Conservation (phyloP, 2,113 vertebrate species). For the Corythoichthys intestinalis region DNA sequence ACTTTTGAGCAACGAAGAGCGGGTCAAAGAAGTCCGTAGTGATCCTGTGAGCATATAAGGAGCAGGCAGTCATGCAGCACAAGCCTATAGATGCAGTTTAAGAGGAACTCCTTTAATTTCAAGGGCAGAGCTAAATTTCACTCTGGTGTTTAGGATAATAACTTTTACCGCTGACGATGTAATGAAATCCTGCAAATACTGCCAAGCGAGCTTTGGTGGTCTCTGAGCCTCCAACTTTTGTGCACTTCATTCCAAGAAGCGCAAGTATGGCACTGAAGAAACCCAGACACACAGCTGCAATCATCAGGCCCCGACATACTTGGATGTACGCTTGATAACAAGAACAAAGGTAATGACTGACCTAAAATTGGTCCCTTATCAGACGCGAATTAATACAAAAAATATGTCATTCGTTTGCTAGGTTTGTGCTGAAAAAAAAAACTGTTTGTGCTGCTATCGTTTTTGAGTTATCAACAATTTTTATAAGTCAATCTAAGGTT, state of each 20-base stretch:
- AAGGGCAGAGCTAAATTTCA: not conserved
- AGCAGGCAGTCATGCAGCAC: conserved; percentile 88
- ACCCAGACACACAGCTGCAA: conserved; percentile 85
- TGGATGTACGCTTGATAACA: conserved; percentile 85
- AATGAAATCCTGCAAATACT: conserved; percentile 82
- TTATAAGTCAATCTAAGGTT: no score
- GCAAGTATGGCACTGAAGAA: conserved; percentile 85
- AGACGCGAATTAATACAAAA: no score
- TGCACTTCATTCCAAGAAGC: conserved; percentile 95
- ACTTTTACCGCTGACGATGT: conserved; percentile 83
- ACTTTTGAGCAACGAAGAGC: conserved; percentile 91
- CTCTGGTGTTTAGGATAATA: not conserved
- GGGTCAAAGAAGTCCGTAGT: conserved; percentile 96
- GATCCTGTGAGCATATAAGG: conserved; percentile 93
- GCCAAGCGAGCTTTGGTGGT: conserved; percentile 87
- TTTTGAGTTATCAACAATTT: no score
- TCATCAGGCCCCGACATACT: conserved; percentile 94
- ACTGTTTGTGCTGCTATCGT: no score
- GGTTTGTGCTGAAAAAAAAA: no score
- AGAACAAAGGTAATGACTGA: not conserved
- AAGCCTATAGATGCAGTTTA: conserved; percentile 72
- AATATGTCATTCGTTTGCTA: no score
- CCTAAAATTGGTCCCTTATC: no score
- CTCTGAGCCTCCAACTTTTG: conserved; percentile 88
- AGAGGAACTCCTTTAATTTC: not conserved